Percentiles rank a stretch among this genome's conserved stretches.
Evolutionary conservation across 2,888 invertebrate genomes (phyloP).

Genomic region (Polydrusus pterygomalis): DNA sequence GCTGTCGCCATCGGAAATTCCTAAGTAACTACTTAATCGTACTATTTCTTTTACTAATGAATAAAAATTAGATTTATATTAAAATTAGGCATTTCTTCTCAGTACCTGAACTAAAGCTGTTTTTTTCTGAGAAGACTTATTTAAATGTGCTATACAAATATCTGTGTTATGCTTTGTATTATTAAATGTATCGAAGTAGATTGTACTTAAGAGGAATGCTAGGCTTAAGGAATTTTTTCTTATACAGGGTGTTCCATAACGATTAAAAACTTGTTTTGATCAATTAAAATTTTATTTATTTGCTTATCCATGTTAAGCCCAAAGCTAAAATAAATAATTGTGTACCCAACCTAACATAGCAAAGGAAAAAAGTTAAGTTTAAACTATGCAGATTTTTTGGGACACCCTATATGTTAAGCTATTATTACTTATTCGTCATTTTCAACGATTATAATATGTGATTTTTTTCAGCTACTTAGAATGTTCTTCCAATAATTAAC

Average conservation of each 20-base stretch:
- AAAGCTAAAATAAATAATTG: no score
- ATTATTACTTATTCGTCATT: background rate
- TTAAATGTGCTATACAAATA: conserved; percentile 46
- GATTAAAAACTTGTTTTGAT: no score
- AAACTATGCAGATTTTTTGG: background rate
- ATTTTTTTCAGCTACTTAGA: conserved; percentile 24
- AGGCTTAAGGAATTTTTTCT: conserved; percentile 3
- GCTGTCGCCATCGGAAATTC: no score
- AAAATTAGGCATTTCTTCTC: conserved; percentile 30
- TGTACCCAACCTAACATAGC: background rate
- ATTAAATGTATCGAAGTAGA: conserved; percentile 39
- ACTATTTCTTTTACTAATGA: background rate
- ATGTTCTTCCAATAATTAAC: conserved; percentile 31
- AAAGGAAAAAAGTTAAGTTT: background rate
- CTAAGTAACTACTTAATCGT: background rate
- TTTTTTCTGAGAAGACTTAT: conserved; percentile 32
- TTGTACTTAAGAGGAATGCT: conserved; percentile 43
- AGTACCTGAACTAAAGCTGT: conserved; percentile 4
- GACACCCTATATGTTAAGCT: conserved; percentile 15
- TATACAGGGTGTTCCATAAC: background rate
- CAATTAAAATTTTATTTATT: no score
- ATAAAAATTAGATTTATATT: background rate
- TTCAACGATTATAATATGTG: conserved; percentile 19
- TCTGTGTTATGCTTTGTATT: conserved; percentile 55
- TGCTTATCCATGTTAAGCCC: no score